These are phyloP conservation scores for Octomys mimax DNA, from an alignment of 2,797 vertebrate species.

Conservation along the genomic window DNA sequence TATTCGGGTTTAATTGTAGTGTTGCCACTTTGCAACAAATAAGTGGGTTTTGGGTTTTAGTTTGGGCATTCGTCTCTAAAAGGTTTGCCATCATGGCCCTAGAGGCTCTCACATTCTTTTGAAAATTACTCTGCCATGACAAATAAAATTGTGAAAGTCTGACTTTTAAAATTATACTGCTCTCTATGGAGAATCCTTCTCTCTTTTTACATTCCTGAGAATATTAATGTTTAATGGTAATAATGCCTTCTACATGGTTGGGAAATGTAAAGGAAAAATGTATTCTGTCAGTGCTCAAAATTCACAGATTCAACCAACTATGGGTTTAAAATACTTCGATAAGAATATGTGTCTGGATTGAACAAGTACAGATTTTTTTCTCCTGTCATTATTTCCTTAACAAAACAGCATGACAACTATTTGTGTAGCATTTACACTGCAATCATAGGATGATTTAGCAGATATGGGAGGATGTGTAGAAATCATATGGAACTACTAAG, in stretches of 20 bases:
- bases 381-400: neutral
- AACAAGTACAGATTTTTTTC: neutral
- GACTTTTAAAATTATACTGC: constrained; percentile 26
- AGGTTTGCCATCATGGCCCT: neutral
- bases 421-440: neutral
- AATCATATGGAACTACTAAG: neutral
- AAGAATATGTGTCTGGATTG: neutral
- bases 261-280: constrained; percentile 34
- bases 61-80: neutral
- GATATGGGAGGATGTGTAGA: neutral
- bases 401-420: neutral
- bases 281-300: too few species aligned
- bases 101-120: neutral
- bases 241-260: neutral
- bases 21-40: neutral
- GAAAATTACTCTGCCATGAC: neutral
- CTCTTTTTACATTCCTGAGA: constrained; percentile 32
- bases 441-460: neutral
- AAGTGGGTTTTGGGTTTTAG: neutral
- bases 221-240: constrained; percentile 22
- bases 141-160: neutral
- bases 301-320: neutral
- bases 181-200: neutral
- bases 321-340: neutral
- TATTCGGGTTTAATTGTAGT: neutral